Conservation (phyloP, 2,888 invertebrate genomes). For the Orthonychiurus folsomi region DNA sequence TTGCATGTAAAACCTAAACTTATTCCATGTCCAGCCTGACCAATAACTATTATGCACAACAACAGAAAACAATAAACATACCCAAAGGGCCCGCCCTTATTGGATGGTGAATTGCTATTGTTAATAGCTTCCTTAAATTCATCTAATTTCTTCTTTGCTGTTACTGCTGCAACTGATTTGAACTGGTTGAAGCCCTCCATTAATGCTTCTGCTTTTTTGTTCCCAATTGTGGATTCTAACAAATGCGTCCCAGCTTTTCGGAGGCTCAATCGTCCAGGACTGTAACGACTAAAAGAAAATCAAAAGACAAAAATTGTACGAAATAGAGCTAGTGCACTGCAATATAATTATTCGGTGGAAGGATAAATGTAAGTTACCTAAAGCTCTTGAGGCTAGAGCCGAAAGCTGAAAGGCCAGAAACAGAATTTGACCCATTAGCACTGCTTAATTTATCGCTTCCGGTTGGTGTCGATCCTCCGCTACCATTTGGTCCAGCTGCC, state of each 20-base stretch:
- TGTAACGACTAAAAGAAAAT: conserved; percentile 64
- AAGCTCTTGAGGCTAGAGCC: conserved; percentile 78
- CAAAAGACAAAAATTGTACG: conserved; percentile 19
- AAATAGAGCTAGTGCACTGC: no score
- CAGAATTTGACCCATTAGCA: conserved; percentile 31
- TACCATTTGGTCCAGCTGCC: conserved; percentile 13
- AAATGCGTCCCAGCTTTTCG: conserved; percentile 55
- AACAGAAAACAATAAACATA: conserved; percentile 12
- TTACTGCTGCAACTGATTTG: conserved; percentile 68
- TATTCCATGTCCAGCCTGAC: no score
- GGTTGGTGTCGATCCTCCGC: conserved; percentile 19
- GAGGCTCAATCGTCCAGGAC: conserved; percentile 70
- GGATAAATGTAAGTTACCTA: conserved; percentile 53
- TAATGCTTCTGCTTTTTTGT: conserved; percentile 73
- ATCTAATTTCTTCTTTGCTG: conserved; percentile 77
- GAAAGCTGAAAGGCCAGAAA: conserved; percentile 55
- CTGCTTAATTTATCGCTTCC: conserved; percentile 3
- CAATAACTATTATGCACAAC: no score
- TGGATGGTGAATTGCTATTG: conserved; percentile 68
- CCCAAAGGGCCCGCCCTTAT: conserved; percentile 39
- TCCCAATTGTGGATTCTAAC: conserved; percentile 39
- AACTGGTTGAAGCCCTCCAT: conserved; percentile 78
- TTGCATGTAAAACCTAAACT: no score
- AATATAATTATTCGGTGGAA: not conserved
- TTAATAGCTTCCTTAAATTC: conserved; percentile 86